A percentile compares a stretch with the other conserved stretches of the same genome.
Conservation (phyloP, 2,113 vertebrate genomes). For the Leptocoma aspasia region DNA sequence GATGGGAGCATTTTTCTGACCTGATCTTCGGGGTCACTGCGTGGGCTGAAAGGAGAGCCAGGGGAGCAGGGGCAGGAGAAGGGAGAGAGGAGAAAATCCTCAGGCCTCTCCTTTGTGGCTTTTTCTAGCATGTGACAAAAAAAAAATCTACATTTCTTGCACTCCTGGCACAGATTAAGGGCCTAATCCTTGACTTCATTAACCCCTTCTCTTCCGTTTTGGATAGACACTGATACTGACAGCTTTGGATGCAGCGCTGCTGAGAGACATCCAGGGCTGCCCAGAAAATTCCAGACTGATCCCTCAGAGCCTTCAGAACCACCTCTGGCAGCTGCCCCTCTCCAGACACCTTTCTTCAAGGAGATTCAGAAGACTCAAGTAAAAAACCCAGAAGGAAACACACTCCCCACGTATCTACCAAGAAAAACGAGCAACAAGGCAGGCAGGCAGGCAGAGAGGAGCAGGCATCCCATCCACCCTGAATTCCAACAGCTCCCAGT, state of each 20-base stretch:
- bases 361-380: background rate
- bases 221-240: background rate
- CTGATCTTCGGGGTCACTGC: background rate
- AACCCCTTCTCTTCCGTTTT: background rate
- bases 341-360: background rate
- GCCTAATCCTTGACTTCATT: background rate
- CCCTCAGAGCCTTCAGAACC: background rate
- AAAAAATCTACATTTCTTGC: background rate
- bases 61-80: background rate
- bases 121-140: background rate
- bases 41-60: background rate
- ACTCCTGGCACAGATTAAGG: background rate
- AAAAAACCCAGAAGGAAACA: background rate
- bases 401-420: accelerated
- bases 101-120: background rate
- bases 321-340: background rate
- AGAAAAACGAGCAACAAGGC: background rate
- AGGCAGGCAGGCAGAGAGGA: background rate
- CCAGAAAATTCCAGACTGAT: background rate
- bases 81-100: background rate
- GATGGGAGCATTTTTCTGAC: background rate
- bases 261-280: background rate
- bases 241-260: background rate
- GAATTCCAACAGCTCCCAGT: background rate
- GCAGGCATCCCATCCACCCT: background rate